Percentiles rank a stretch among this genome's conserved stretches.
Evolutionary conservation across 2,113 vertebrate species (phyloP).

Genomic region (Tamias sibiricus): DNA sequence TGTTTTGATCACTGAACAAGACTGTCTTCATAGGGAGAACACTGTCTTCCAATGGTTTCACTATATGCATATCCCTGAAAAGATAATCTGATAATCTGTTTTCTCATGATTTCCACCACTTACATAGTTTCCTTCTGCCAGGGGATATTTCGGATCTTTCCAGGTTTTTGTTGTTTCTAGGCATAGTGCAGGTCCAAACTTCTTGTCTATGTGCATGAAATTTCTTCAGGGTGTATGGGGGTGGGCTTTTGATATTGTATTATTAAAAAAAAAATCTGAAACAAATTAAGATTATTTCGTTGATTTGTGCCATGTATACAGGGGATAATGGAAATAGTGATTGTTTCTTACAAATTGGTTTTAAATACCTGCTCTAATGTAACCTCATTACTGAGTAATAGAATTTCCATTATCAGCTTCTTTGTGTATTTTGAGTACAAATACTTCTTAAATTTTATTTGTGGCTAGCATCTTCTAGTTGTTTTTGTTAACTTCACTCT

Average conservation of each 20-base stretch:
- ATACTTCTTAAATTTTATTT: slow-evolving; percentile 33
- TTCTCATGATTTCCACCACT: background rate
- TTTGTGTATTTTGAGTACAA: background rate
- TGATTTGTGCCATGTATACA: background rate
- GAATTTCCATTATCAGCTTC: background rate
- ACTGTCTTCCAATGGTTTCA: background rate
- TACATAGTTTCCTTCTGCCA: background rate
- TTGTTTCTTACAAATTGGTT: background rate
- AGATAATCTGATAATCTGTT: background rate
- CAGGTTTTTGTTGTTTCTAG: background rate
- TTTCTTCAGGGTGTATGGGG: background rate
- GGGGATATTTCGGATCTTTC: background rate
- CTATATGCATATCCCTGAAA: background rate
- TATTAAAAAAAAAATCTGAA: background rate
- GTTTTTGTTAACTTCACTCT: background rate
- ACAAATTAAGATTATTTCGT: background rate
- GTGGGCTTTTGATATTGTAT: background rate
- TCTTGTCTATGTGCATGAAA: background rate
- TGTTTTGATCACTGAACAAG: background rate
- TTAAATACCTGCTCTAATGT: background rate
- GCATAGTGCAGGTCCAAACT: background rate
- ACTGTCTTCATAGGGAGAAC: background rate
- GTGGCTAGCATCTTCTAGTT: background rate
- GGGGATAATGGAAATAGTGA: background rate
- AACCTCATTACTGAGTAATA: background rate